Percentiles rank a stretch among this genome's conserved stretches.
phyloP scores from a whole-genome alignment of 1,140 invertebrate species.

The Riptortus pedestris region DNA sequence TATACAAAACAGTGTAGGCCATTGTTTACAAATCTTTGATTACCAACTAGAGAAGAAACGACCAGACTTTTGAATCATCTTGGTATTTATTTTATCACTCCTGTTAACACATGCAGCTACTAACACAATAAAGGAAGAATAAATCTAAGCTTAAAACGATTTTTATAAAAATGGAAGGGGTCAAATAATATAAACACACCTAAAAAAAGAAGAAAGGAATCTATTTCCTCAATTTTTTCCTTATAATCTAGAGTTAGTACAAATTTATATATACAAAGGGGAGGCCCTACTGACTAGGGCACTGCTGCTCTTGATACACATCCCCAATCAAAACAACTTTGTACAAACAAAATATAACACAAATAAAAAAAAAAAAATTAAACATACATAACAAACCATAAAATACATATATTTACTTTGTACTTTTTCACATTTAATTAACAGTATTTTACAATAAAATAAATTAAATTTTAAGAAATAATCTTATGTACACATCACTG shows the following conservation, averaged over 20 bases:
- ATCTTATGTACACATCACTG: not conserved
- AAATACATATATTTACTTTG: conserved; percentile 12
- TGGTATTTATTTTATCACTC: too few relatives aligned
- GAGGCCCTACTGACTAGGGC: conserved; percentile 10
- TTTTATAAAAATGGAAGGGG: not conserved
- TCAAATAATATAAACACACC: not conserved
- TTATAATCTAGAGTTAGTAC: conserved; percentile 8
- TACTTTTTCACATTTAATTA: conserved; percentile 1
- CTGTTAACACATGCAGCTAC: too few relatives aligned
- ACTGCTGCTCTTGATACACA: conserved; percentile 7
- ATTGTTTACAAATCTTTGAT: too few relatives aligned
- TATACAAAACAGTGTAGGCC: too few relatives aligned
- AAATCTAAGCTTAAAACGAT: too few relatives aligned
- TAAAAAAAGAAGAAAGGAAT: not conserved
- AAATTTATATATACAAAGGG: conserved; percentile 4
- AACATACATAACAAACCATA: conserved; percentile 14
- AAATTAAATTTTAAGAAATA: not conserved
- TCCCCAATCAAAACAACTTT: conserved; percentile 1
- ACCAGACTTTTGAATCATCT: too few relatives aligned
- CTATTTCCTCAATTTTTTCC: conserved; percentile 7
- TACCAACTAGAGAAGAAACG: too few relatives aligned
- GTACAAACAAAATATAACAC: not conserved
- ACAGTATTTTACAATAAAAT: conserved; percentile 9
- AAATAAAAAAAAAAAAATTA: not conserved
- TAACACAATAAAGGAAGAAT: too few relatives aligned